phyloP scores from a whole-genome alignment of 2,888 invertebrate species.

The Dasysyrphus tricinctus region DNA sequence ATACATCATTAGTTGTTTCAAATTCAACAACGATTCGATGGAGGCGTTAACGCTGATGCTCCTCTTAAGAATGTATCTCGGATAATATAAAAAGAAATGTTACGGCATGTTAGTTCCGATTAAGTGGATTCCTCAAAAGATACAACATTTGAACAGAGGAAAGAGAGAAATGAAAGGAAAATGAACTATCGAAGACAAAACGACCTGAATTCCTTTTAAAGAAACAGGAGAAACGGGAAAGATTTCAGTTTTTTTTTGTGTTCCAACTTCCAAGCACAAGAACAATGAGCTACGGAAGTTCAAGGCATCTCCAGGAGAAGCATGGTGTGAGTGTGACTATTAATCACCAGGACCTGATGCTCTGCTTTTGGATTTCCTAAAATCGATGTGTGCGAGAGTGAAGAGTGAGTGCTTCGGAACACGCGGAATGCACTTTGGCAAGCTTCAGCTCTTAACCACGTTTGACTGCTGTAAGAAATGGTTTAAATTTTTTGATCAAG shows the following conservation, averaged over 20 bases:
- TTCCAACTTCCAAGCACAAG: conserved; percentile 2
- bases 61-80: conserved; percentile 5
- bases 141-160: conserved; percentile 25
- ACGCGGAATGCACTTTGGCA: conserved; percentile 61
- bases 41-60: conserved; percentile 13
- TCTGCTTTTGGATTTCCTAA: conserved; percentile 29
- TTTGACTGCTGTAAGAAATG: conserved; percentile 70
- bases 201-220: background rate
- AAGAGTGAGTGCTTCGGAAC: conserved; percentile 18
- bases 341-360: conserved; percentile 61
- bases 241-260: conserved; percentile 19
- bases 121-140: conserved; percentile 68
- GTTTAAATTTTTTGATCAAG: conserved; percentile 46
- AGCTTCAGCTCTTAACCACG: conserved; percentile 58
- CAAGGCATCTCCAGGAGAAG: conserved; percentile 44
- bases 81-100: conserved; percentile 46
- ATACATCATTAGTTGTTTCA: conserved; percentile 72
- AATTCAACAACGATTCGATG: conserved; percentile 59
- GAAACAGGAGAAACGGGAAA: conserved; percentile 6
- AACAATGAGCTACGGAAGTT: conserved; percentile 52
- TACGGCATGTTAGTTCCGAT: conserved; percentile 62
- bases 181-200: conserved; percentile 10
- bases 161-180: background rate
- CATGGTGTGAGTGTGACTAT: conserved; percentile 60
- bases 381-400: conserved; percentile 44